Conservation (phyloP, 2,797 vertebrate species). For the Sparidentex hasta region DNA sequence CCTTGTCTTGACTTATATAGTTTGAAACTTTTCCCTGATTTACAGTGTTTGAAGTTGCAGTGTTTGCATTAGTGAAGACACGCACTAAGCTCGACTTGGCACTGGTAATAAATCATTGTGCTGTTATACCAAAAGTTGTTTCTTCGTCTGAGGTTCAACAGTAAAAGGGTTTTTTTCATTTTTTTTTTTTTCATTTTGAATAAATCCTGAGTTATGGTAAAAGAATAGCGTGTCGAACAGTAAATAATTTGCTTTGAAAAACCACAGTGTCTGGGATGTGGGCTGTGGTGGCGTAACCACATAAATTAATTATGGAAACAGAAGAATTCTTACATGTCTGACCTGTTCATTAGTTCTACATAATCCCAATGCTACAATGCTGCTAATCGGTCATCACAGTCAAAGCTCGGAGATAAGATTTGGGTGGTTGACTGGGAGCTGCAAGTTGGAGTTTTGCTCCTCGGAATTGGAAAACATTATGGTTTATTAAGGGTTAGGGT, state of each 20-base stretch:
- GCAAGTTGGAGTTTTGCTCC: too few relatives aligned
- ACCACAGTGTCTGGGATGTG: neutral
- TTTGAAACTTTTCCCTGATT: slow-evolving; percentile 28
- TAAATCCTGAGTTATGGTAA: neutral
- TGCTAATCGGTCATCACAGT: neutral
- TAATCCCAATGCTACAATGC: neutral
- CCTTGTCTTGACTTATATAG: slow-evolving; percentile 24
- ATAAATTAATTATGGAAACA: neutral
- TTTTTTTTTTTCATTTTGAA: neutral
- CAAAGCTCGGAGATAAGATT: neutral
- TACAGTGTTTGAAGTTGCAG: slow-evolving; percentile 25
- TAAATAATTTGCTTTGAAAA: neutral
- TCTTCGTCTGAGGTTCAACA: neutral
- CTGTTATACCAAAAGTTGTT: slow-evolving; percentile 9
- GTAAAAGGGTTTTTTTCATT: too few relatives aligned
- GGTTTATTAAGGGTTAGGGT: too few relatives aligned
- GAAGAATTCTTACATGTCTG: too few relatives aligned
- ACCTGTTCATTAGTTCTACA: neutral
- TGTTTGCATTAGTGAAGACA: slow-evolving; percentile 36
- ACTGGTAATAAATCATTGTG: slow-evolving; percentile 13
- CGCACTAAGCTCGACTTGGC: slow-evolving; percentile 12
- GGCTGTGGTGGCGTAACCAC: neutral
- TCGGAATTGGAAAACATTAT: too few relatives aligned
- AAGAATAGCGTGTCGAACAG: neutral
- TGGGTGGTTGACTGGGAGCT: neutral